These are phyloP conservation scores for Ctena decussata DNA, from an alignment of 2,888 invertebrate species.

Conservation along the genomic window DNA sequence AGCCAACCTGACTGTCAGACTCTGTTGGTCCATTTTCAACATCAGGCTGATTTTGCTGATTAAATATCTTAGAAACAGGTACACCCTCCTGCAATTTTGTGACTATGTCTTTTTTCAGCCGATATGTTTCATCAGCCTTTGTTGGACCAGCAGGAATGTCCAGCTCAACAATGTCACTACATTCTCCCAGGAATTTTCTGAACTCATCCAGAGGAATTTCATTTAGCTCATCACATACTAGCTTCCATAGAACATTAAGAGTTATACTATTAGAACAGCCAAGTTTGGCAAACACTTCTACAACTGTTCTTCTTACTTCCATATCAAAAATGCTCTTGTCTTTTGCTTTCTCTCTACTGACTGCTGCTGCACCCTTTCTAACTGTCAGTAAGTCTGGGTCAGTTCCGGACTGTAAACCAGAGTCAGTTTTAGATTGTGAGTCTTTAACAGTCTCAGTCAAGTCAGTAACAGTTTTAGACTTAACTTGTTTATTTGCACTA, in stretches of 20 bases:
- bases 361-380: neutral
- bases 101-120: neutral
- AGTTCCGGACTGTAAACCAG: too few species aligned
- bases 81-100: neutral
- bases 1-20: neutral
- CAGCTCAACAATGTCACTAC: neutral
- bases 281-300: neutral
- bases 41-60: neutral
- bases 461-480: too few species aligned
- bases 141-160: neutral
- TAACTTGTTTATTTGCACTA: too few species aligned
- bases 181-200: neutral
- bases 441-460: too few species aligned
- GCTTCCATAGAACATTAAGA: neutral
- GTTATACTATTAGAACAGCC: neutral
- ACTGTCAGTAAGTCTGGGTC: too few species aligned
- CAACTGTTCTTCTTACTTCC: neutral
- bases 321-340: neutral
- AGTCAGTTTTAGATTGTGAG: too few species aligned
- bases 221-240: neutral
- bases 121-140: neutral
- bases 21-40: neutral
- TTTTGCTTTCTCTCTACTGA: neutral
- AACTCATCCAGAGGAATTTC: neutral
- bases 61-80: neutral